Evolutionary conservation across 2,888 invertebrate genomes (phyloP).

Genomic region (Bombylius major): DNA sequence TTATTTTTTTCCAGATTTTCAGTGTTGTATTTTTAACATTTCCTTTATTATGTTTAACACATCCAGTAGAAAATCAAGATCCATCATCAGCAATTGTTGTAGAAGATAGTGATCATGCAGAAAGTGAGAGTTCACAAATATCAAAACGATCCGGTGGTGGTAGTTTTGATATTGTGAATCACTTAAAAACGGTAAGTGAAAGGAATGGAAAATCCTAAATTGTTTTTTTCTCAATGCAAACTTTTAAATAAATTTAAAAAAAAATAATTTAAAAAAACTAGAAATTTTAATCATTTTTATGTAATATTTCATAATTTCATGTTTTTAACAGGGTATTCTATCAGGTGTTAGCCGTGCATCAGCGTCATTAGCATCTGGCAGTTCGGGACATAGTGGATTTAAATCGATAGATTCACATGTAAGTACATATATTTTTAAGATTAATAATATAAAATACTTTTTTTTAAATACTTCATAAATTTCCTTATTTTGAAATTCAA

Average conservation of each 20-base stretch:
- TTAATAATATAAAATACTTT: no score
- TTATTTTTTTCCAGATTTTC: conserved; percentile 15
- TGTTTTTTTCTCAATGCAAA: no score
- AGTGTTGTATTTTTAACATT: conserved; percentile 21
- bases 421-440: neutral
- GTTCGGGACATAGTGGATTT: conserved; percentile 30
- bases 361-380: conserved; percentile 34
- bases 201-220: no score
- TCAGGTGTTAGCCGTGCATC: conserved; percentile 34
- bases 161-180: conserved; percentile 31
- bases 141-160: conserved; percentile 24
- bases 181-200: conserved; percentile 25
- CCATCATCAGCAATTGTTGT: conserved; percentile 4
- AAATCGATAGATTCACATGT: conserved; percentile 14
- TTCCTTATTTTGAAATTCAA: no score
- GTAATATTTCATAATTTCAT: neutral
- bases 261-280: no score
- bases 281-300: no score
- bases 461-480: no score
- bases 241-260: no score
- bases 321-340: conserved; percentile 22
- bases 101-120: conserved; percentile 17
- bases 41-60: conserved; percentile 24
- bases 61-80: conserved; percentile 19
- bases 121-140: conserved; percentile 23